phyloP scores from a whole-genome alignment of 2,797 vertebrate genomes.

The Enteromius mattozi region DNA sequence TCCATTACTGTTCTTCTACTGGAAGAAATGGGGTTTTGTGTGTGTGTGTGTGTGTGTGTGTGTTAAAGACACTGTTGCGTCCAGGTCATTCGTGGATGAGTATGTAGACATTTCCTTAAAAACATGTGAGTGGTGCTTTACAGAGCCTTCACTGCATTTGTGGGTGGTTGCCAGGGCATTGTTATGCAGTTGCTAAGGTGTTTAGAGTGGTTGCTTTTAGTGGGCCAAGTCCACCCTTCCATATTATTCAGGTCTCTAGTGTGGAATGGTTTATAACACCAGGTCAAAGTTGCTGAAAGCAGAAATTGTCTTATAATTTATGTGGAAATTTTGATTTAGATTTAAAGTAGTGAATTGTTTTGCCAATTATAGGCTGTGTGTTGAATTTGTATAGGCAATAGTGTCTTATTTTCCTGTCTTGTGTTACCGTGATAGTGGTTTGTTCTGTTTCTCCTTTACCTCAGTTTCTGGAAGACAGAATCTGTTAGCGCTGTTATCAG shows the following conservation, averaged over 20 bases:
- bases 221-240: neutral
- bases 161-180: neutral
- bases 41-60: neutral
- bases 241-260: neutral
- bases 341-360: neutral
- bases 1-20: neutral
- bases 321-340: neutral
- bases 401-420: neutral
- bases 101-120: neutral
- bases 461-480: neutral
- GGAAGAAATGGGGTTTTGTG: neutral
- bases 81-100: neutral
- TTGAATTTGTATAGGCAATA: no score
- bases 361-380: no score
- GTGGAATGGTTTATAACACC: neutral
- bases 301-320: neutral
- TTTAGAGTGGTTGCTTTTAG: neutral
- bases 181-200: constrained; percentile 4
- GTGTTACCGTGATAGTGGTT: neutral
- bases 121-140: neutral
- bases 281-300: neutral
- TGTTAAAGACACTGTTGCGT: constrained; percentile 2
- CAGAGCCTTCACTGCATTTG: neutral
- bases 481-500: neutral
- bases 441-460: neutral